phyloP scores from a whole-genome alignment of 2,888 invertebrate species.

The Ophraella communa region DNA sequence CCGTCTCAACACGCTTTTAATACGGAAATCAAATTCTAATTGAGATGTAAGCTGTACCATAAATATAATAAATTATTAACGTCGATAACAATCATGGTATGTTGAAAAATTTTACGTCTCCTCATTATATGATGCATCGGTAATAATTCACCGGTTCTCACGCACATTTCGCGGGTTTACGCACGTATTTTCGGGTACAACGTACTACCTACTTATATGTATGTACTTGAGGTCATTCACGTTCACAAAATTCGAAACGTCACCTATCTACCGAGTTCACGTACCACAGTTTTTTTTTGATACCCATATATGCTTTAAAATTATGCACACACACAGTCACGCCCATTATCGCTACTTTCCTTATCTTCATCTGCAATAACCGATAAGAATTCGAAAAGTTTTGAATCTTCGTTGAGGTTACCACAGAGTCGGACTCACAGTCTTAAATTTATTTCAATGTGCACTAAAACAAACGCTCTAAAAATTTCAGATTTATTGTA shows the following conservation, averaged over 20 bases:
- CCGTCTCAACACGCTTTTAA: no score
- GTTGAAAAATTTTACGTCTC: not conserved
- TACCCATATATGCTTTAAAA: conserved; percentile 32
- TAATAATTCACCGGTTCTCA: conserved; percentile 7
- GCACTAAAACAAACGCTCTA: no score
- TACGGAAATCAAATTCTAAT: no score
- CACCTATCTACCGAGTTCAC: conserved; percentile 25
- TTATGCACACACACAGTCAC: conserved; percentile 31
- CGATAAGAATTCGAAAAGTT: conserved; percentile 20
- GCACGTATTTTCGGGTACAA: conserved; percentile 8
- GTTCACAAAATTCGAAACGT: conserved; percentile 28
- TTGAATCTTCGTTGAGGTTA: conserved; percentile 2
- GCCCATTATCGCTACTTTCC: conserved; percentile 19
- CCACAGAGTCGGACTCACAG: not conserved
- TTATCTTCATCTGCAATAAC: conserved; percentile 27
- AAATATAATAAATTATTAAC: not conserved
- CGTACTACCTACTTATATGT: not conserved
- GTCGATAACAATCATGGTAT: not conserved
- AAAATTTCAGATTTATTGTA: no score
- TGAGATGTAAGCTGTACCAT: no score
- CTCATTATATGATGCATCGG: not conserved
- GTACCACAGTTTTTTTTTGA: conserved; percentile 30
- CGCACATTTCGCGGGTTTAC: conserved; percentile 20
- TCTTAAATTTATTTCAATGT: not conserved
- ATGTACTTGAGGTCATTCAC: conserved; percentile 34